Percentiles rank a stretch among this genome's conserved stretches.
Evolutionary conservation across 2,113 vertebrate genomes (phyloP).

Genomic region (Tachysurus vachellii): DNA sequence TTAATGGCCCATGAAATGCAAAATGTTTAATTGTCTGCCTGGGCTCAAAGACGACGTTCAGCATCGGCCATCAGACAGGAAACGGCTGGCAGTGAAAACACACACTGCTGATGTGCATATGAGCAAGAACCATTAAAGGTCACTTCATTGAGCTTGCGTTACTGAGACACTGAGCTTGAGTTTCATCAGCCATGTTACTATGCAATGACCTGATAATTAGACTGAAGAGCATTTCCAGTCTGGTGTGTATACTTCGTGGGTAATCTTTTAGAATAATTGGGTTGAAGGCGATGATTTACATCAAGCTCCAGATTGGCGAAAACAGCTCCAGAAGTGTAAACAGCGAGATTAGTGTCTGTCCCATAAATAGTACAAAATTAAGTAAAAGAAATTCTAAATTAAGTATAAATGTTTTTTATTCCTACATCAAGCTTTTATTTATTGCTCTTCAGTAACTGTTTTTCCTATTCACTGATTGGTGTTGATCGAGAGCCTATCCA

Average conservation of each 20-base stretch:
- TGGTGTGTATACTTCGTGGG: neutral
- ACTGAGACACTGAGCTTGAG: neutral
- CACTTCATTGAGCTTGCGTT: constrained; percentile 14
- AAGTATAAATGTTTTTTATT: neutral
- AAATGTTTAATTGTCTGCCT: constrained; percentile 35
- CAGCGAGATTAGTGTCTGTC: neutral
- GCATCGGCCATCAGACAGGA: constrained; percentile 22
- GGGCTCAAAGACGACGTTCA: constrained; percentile 32
- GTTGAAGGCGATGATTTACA: neutral
- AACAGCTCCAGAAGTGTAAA: neutral
- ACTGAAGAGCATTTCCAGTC: neutral
- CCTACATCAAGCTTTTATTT: neutral
- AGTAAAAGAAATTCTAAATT: no score
- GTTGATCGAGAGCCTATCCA: neutral
- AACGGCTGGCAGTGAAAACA: constrained; percentile 15
- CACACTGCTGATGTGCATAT: constrained; percentile 15
- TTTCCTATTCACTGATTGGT: neutral
- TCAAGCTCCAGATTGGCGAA: neutral
- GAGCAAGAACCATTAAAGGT: constrained; percentile 39
- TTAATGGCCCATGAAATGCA: constrained; percentile 48
- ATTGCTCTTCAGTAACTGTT: neutral
- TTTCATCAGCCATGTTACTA: neutral
- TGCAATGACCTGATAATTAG: constrained; percentile 29
- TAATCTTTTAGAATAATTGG: neutral
- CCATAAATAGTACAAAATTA: neutral